Conservation (phyloP, 2,113 vertebrate species). For the Phoxinus phoxinus region DNA sequence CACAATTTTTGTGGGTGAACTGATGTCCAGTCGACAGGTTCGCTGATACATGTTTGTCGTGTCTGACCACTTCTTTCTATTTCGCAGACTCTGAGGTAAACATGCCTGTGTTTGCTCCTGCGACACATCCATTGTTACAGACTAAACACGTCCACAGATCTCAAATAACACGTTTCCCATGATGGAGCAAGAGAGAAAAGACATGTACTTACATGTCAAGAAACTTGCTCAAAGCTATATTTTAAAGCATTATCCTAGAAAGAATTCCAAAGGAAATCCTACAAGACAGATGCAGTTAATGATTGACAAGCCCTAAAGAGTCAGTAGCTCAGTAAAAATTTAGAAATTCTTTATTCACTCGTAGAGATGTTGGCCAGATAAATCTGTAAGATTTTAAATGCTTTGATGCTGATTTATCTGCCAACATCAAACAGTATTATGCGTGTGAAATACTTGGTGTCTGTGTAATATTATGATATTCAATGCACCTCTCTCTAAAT, state of each 20-base stretch:
- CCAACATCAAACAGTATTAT: neutral
- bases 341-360: neutral
- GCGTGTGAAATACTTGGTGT: neutral
- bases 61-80: neutral
- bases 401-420: neutral
- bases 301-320: neutral
- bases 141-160: neutral
- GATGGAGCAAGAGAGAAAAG: too few species aligned
- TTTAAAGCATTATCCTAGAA: neutral
- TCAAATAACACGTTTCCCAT: neutral
- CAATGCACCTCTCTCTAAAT: neutral
- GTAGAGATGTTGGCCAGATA: neutral
- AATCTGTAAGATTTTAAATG: neutral
- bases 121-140: neutral
- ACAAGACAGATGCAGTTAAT: too few species aligned
- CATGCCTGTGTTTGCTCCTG: neutral
- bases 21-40: conserved; percentile 60
- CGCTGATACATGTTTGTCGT: conserved; percentile 19
- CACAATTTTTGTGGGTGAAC: neutral
- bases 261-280: neutral
- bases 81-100: neutral
- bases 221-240: neutral
- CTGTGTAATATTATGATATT: neutral
- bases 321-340: neutral
- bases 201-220: conserved; percentile 46